Percentiles rank a stretch among this genome's conserved stretches.
Evolutionary conservation across 2,888 invertebrate species (phyloP).

Genomic region (Macrophya alboannulata): DNA sequence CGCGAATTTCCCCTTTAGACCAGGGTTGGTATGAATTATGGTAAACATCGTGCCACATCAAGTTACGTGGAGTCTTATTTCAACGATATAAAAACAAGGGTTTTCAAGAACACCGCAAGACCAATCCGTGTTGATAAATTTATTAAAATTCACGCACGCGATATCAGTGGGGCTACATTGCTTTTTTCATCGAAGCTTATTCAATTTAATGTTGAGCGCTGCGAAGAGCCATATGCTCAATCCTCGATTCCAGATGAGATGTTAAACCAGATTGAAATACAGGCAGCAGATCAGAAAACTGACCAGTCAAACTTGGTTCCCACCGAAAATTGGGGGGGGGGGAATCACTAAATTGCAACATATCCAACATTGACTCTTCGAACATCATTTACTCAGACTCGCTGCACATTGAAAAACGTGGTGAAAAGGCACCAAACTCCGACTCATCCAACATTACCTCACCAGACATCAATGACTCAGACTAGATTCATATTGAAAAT

Average conservation of each 20-base stretch:
- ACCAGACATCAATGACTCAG: neutral
- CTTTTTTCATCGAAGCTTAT: constrained; percentile 23
- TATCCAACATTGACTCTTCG: neutral
- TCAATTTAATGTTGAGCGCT: constrained; percentile 24
- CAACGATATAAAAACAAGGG: constrained; percentile 12
- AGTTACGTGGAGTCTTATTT: constrained; percentile 47
- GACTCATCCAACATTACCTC: constrained; percentile 4
- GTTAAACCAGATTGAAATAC: constrained; percentile 7
- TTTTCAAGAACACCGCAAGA: neutral
- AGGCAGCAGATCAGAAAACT: neutral
- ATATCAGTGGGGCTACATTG: constrained; percentile 24
- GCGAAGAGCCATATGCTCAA: constrained; percentile 13
- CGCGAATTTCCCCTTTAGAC: constrained; percentile 58
- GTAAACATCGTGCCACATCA: constrained; percentile 51
- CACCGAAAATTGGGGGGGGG: neutral
- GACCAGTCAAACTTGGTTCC: constrained; percentile 5
- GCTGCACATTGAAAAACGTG: neutral
- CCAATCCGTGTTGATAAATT: constrained; percentile 37
- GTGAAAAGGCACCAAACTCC: neutral
- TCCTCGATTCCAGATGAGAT: neutral
- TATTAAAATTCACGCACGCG: constrained; percentile 32
- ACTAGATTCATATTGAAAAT: neutral
- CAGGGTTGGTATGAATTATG: constrained; percentile 28
- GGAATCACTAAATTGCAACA: neutral
- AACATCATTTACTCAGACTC: constrained; percentile 1